Base-by-base conservation (phyloP, 2,797 vertebrate genomes). In the Parauchenoglanis punctatus region DNA sequence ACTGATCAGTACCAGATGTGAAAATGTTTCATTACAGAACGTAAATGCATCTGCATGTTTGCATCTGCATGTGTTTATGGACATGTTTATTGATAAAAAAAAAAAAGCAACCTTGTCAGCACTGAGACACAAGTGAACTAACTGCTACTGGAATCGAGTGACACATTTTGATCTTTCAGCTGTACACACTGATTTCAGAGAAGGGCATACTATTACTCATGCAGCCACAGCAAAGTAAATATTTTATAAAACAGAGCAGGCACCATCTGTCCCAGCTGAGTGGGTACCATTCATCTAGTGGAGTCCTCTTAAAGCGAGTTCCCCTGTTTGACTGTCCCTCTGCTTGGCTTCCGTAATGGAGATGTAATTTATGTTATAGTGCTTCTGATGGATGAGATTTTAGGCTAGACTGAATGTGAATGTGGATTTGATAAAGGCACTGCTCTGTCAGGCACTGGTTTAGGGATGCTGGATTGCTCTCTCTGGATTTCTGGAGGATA, bases 1-100 rank as follows among this genome's bases (percentile, higher is more conserved):
- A 7, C 81, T 81, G 85, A 88, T 87, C 78, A 87, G 87, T 84
- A 84, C 90, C 92, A 93, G 91, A 93, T 92, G 91, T 89, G 81
- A 83, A 67, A 85, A 31, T 76, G 84, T 52, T 76, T 49, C 61
- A 76, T 81, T 81, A 44, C 56, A 84, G 81, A 86, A 75, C 67
- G 75, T 81, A 44, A 54, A 65, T 65, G 65, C 20, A 46, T 68
- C 31, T 68, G 58, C 0, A 1, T 81, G 28, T 84, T 59, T 65
- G 63, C 12, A 23, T 77, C 35, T 40, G 52, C 31, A 40, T 73
- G 28, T 81, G 23, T 52, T 28, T 52, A 46, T 73, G 4, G 54
- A 11, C 20, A 59, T 61, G 44, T 85, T 81, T 85, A 75, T 8
- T 40, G 44, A 44, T 49, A 3, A 81, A 70, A 70, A 61, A 82